Percentiles rank a stretch among this genome's conserved stretches.
Evolutionary conservation across 2,113 vertebrate genomes (phyloP).

Genomic region (Pollimyrus isidori): DNA sequence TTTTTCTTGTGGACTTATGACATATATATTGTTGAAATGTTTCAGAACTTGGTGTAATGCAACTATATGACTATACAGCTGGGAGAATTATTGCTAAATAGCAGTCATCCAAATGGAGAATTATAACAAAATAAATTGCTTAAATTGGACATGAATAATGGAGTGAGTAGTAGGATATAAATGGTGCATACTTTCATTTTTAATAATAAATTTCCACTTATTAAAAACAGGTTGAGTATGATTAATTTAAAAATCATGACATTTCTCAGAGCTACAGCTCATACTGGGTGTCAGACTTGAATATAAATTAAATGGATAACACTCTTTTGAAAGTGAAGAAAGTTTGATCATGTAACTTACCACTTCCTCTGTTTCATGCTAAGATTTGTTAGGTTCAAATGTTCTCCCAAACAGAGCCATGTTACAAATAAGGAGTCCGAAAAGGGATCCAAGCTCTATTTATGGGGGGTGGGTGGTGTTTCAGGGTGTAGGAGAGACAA

Average conservation of each 20-base stretch:
- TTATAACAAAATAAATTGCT: background rate
- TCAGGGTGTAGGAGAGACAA: background rate
- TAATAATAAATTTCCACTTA: slow-evolving; percentile 2
- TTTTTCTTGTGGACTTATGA: background rate
- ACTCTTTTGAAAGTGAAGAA: background rate
- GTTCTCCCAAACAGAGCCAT: background rate
- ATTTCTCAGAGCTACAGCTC: background rate
- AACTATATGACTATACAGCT: background rate
- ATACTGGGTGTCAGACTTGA: background rate
- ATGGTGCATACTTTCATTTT: background rate
- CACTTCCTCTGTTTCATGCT: background rate
- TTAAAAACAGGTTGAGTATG: background rate
- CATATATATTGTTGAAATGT: background rate
- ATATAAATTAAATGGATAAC: background rate
- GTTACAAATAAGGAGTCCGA: background rate
- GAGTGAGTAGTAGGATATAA: background rate
- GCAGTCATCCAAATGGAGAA: background rate
- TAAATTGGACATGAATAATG: slow-evolving; percentile 5
- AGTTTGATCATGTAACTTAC: background rate
- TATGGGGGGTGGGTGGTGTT: background rate
- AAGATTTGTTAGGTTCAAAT: background rate
- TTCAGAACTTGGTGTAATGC: background rate
- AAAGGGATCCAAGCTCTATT: background rate
- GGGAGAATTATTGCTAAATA: background rate
- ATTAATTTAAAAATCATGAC: background rate